Evolutionary conservation across 2,113 vertebrate genomes (phyloP).

Genomic region (Indicator indicator): DNA sequence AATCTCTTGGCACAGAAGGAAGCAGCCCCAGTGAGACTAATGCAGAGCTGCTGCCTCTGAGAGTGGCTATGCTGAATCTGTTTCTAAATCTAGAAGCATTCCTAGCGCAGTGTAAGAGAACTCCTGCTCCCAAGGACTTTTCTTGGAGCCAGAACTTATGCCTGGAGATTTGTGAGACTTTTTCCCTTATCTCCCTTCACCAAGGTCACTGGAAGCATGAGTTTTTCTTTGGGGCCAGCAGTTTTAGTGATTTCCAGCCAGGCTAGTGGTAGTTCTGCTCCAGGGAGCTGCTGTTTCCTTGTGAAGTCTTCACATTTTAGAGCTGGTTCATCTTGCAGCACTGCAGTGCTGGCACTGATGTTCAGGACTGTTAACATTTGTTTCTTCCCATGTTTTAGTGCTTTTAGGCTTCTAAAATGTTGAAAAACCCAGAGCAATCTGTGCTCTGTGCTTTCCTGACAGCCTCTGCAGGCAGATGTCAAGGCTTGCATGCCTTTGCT

Average conservation of each 20-base stretch:
- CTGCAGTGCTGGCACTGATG: neutral
- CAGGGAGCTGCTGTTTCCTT: neutral
- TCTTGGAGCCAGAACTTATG: neutral
- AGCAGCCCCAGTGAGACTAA: neutral
- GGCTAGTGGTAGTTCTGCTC: neutral
- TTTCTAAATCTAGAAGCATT: conserved; percentile 25
- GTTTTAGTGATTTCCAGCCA: neutral
- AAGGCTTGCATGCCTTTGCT: neutral
- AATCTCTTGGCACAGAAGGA: neutral
- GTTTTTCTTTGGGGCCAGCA: neutral
- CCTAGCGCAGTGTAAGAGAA: neutral
- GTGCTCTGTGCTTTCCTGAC: neutral
- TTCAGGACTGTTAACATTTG: neutral
- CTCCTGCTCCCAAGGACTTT: neutral
- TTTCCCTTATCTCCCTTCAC: neutral
- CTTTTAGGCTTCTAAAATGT: neutral
- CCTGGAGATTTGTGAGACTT: neutral
- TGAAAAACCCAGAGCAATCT: neutral
- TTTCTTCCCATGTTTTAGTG: neutral
- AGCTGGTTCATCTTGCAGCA: neutral
- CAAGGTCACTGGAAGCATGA: neutral
- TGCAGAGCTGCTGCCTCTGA: neutral
- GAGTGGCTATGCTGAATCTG: neutral
- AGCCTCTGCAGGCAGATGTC: neutral
- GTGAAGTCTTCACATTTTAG: neutral